phyloP scores from a whole-genome alignment of 2,113 vertebrate species.

The Periophthalmus modestus region DNA sequence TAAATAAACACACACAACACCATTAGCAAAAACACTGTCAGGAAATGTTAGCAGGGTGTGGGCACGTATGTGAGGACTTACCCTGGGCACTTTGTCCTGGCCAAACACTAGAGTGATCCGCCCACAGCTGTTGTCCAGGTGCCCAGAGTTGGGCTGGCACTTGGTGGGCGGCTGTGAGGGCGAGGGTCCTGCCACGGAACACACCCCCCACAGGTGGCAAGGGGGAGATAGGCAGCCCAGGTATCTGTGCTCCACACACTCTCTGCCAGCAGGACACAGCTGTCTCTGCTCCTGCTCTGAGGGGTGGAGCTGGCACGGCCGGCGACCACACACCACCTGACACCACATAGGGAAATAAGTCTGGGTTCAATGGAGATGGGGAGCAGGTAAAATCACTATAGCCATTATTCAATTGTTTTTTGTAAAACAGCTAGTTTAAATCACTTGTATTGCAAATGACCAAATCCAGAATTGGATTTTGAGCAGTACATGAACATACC shows the following conservation, averaged over 20 bases:
- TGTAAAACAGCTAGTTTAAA: too few relatives aligned
- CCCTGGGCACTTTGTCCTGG: conserved; percentile 85
- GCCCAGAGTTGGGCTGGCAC: conserved; percentile 85
- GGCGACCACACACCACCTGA: conserved; percentile 91
- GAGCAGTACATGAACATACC: too few relatives aligned
- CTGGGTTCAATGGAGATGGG: too few relatives aligned
- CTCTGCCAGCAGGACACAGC: conserved; percentile 82
- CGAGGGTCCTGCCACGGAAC: conserved; percentile 75
- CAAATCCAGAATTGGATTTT: too few relatives aligned
- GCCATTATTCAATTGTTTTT: too few relatives aligned
- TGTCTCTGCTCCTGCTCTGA: conserved; percentile 36
- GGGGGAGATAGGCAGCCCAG: conserved; percentile 90
- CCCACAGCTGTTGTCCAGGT: conserved; percentile 91
- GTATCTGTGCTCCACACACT: conserved; percentile 81
- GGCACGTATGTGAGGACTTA: conserved; percentile 59
- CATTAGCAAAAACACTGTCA: conserved; percentile 18
- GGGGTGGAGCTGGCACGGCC: conserved; percentile 80
- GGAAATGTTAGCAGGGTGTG: not conserved
- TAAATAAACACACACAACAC: conserved; percentile 51
- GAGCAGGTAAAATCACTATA: too few relatives aligned
- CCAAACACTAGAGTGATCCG: conserved; percentile 90
- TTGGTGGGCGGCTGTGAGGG: conserved; percentile 73
- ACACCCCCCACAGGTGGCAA: conserved; percentile 88
- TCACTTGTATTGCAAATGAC: too few relatives aligned
- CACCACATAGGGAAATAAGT: not conserved